These are phyloP conservation scores for Auanema freiburgensis DNA, from an alignment of 2,888 invertebrate genomes.

Conservation along the genomic window DNA sequence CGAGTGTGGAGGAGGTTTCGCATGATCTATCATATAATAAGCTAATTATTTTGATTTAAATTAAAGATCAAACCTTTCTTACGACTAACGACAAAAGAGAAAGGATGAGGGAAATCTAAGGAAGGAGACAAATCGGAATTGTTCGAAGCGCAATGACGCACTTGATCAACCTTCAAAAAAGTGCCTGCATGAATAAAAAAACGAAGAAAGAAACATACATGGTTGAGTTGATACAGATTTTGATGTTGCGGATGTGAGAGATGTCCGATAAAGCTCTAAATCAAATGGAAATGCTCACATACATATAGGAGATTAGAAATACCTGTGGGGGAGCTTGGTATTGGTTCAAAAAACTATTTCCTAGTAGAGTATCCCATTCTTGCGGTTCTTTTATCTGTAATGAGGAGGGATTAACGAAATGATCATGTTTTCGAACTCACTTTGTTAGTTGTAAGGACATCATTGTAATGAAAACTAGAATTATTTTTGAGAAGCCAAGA, in stretches of 20 bases:
- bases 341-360: neutral
- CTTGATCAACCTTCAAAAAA: too few relatives aligned
- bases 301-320: neutral
- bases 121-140: neutral
- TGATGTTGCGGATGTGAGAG: too few relatives aligned
- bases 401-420: neutral
- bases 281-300: neutral
- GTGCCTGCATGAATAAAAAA: neutral
- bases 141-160: too few relatives aligned
- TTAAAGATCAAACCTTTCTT: neutral
- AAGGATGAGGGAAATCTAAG: conserved; percentile 1
- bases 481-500: neutral
- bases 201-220: too few relatives aligned
- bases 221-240: too few relatives aligned
- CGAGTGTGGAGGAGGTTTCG: conserved; percentile 31
- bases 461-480: neutral
- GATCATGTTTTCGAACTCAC: neutral
- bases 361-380: conserved; percentile 1
- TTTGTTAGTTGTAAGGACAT: neutral
- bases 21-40: neutral
- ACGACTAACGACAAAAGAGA: neutral
- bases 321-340: neutral
- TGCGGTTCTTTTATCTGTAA: neutral
- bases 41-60: neutral
- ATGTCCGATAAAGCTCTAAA: too few relatives aligned